Conservation (phyloP, 1,140 invertebrate species). For the Proales similis region DNA sequence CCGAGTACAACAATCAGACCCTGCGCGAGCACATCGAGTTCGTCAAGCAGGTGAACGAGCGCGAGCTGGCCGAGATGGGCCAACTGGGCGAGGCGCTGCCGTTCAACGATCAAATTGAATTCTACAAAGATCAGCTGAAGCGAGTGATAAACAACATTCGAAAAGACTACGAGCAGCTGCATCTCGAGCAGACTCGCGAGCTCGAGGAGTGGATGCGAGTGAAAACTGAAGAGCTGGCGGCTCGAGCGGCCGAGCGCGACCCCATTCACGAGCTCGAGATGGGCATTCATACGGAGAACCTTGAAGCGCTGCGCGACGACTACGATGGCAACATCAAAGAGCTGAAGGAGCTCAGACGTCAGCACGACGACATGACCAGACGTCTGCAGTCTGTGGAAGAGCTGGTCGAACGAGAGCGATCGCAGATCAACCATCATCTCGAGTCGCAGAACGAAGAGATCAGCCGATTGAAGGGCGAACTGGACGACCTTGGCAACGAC, state of each 20-base stretch:
- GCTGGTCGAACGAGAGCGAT: neutral
- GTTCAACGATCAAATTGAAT: constrained; percentile 37
- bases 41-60: constrained; percentile 25
- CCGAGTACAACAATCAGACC: constrained; percentile 31
- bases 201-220: constrained; percentile 34
- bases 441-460: constrained; percentile 30
- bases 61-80: constrained; percentile 14
- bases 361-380: constrained; percentile 6
- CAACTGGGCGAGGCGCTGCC: constrained; percentile 18
- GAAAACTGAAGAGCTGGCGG: constrained; percentile 4
- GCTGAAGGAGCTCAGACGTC: constrained; percentile 1
- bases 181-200: constrained; percentile 12
- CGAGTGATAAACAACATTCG: constrained; percentile 13
- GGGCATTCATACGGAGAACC: constrained; percentile 21
- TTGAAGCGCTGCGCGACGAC: neutral
- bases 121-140: constrained; percentile 34
- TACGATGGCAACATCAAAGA: constrained; percentile 19
- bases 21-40: constrained; percentile 23
- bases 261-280: constrained; percentile 16
- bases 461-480: constrained; percentile 4
- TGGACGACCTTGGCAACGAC: constrained; percentile 4
- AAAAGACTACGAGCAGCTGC: constrained; percentile 3
- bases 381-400: neutral
- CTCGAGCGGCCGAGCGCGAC: neutral
- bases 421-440: neutral